These are phyloP conservation scores for Daktulosphaira vitifoliae DNA, from an alignment of 1,140 invertebrate genomes.

Conservation along the genomic window DNA sequence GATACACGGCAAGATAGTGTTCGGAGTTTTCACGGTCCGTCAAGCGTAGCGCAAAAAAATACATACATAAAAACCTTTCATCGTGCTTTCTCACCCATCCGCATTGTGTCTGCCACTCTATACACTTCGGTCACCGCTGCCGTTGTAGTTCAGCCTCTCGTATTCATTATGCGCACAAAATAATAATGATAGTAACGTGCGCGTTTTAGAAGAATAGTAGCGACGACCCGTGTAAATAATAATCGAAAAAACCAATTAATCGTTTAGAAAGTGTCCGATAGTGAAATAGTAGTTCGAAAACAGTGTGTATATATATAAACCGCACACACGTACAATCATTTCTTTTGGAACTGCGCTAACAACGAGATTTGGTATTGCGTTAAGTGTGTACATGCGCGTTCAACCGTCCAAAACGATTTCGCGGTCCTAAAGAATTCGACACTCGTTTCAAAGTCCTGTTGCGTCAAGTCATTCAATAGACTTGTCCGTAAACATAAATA, in stretches of 20 bases:
- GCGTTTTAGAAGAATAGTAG: too few species aligned
- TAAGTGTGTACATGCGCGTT: not conserved
- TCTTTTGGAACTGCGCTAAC: not conserved
- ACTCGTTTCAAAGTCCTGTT: not conserved
- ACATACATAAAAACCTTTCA: constrained; percentile 15
- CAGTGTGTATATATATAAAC: too few species aligned
- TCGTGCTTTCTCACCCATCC: constrained; percentile 19
- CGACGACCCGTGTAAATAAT: too few species aligned
- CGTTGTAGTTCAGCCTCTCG: too few species aligned
- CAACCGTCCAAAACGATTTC: constrained; percentile 16
- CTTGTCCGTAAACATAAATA: not conserved
- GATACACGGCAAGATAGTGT: constrained; percentile 26
- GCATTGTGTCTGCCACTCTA: not conserved
- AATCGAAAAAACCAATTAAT: constrained; percentile 10
- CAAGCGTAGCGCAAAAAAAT: constrained; percentile 28
- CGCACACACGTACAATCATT: constrained; percentile 4
- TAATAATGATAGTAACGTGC: not conserved
- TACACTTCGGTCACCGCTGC: not conserved
- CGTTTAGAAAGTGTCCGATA: constrained; percentile 8
- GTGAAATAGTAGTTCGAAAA: not conserved
- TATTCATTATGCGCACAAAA: too few species aligned
- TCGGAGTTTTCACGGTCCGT: constrained; percentile 29
- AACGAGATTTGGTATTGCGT: not conserved
- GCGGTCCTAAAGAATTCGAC: not conserved
- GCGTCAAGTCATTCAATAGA: not conserved